Conservation (phyloP, 2,113 vertebrate species). For the Centropus unirufus region DNA sequence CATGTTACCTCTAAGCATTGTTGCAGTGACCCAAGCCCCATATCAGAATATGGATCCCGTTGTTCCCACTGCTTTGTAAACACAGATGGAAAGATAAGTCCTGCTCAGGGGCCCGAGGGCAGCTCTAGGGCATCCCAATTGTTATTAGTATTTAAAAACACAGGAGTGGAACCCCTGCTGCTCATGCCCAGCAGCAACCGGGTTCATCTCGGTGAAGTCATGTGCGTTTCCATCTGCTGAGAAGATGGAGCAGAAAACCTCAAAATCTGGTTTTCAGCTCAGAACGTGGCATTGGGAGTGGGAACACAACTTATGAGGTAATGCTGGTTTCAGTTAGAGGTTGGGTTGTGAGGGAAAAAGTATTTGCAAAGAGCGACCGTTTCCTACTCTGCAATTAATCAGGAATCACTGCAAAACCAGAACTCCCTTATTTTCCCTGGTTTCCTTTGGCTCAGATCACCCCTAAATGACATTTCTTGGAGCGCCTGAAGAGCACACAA, state of each 20-base stretch:
- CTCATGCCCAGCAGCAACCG: not conserved
- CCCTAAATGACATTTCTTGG: not conserved
- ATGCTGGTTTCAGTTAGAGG: not conserved
- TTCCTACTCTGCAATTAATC: not conserved
- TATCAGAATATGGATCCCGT: not conserved
- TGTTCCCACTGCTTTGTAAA: not conserved
- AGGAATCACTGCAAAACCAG: not conserved
- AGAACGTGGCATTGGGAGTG: not conserved
- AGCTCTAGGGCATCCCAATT: not conserved
- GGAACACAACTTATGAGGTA: not conserved
- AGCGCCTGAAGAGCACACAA: not conserved
- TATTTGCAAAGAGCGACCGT: not conserved
- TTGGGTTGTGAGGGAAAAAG: not conserved
- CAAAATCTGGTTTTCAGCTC: not conserved
- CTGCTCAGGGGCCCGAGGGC: not conserved
- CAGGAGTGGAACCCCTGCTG: not conserved
- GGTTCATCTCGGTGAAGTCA: not conserved
- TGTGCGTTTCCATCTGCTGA: not conserved
- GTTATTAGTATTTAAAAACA: not conserved
- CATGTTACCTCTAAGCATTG: not conserved
- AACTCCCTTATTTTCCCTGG: not conserved
- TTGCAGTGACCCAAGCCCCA: not conserved
- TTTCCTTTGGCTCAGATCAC: not conserved
- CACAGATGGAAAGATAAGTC: slow-evolving; percentile 12
- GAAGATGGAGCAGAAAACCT: not conserved